These are phyloP conservation scores for Pterostichus madidus DNA, from an alignment of 2,888 invertebrate species.

Conservation along the genomic window DNA sequence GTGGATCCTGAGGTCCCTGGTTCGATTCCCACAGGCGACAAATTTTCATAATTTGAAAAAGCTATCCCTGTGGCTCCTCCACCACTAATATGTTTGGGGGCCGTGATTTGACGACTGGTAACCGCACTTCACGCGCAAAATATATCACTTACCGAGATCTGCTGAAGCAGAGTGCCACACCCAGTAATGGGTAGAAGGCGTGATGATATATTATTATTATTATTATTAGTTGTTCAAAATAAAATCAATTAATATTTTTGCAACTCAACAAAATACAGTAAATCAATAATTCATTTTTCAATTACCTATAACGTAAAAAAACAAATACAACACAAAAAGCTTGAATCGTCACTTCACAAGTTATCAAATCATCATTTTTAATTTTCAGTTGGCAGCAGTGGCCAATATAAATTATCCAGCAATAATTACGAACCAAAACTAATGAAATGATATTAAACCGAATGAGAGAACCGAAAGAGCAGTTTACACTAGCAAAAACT, in stretches of 20 bases:
- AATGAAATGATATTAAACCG: constrained; percentile 35
- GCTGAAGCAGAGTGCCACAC: too few relatives aligned
- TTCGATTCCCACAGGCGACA: too few relatives aligned
- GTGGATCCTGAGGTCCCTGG: too few relatives aligned
- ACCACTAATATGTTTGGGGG: too few relatives aligned
- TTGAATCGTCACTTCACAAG: constrained; percentile 11
- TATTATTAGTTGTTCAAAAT: neutral
- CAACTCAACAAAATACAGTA: constrained; percentile 33
- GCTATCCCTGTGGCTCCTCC: too few relatives aligned
- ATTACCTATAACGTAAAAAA: neutral
- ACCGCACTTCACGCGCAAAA: too few relatives aligned
- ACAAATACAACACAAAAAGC: constrained; percentile 18
- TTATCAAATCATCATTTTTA: constrained; percentile 42
- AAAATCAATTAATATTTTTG: constrained; percentile 13
- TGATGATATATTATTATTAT: too few relatives aligned
- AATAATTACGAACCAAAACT: constrained; percentile 22
- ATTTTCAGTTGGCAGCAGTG: constrained; percentile 24
- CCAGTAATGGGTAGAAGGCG: too few relatives aligned
- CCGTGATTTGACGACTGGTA: too few relatives aligned
- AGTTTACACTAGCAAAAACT: constrained; percentile 23
- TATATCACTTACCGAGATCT: too few relatives aligned
- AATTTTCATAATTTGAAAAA: too few relatives aligned
- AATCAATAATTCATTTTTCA: constrained; percentile 41
- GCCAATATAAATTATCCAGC: constrained; percentile 14
- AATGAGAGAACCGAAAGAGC: neutral